Evolutionary conservation across 2,888 invertebrate species (phyloP).

Genomic region (Cistogaster globosa): DNA sequence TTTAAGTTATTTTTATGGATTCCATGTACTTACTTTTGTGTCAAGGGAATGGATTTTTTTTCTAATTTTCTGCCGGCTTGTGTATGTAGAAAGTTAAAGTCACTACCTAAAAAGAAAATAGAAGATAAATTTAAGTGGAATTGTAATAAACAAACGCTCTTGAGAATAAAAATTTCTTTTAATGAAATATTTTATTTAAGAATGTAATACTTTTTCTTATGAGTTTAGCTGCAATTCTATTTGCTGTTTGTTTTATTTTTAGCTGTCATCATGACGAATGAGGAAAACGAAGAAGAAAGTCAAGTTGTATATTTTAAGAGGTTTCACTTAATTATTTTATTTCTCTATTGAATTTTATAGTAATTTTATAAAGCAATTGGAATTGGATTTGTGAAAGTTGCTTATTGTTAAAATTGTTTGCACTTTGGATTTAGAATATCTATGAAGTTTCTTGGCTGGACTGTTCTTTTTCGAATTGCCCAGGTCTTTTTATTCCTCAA

Average conservation of each 20-base stretch:
- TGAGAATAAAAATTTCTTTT: conserved; percentile 59
- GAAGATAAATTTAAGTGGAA: conserved; percentile 3
- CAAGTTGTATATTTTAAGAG: background rate
- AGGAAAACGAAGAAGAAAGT: background rate
- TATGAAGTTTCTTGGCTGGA: too few species aligned
- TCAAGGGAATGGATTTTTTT: conserved; percentile 1
- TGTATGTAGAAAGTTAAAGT: background rate
- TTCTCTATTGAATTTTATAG: too few species aligned
- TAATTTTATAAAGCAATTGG: too few species aligned
- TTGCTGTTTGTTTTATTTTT: background rate
- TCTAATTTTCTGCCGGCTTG: background rate
- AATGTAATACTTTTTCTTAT: conserved; percentile 8
- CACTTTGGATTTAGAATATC: too few species aligned
- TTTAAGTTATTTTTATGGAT: conserved; percentile 34
- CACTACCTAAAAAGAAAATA: conserved; percentile 34
- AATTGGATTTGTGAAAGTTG: too few species aligned
- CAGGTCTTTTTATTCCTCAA: too few species aligned
- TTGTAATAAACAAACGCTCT: conserved; percentile 52
- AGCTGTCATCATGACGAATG: background rate
- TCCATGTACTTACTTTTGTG: background rate
- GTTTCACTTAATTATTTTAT: background rate
- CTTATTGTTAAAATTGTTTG: too few species aligned
- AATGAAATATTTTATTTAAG: conserved; percentile 59
- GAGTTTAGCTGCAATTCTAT: conserved; percentile 7
- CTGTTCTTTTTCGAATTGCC: too few species aligned